A percentile compares a stretch with the other conserved stretches of the same genome.
These are phyloP conservation scores for Oryctes rhinoceros DNA, from an alignment of 1,140 invertebrate species.

Conservation along the genomic window DNA sequence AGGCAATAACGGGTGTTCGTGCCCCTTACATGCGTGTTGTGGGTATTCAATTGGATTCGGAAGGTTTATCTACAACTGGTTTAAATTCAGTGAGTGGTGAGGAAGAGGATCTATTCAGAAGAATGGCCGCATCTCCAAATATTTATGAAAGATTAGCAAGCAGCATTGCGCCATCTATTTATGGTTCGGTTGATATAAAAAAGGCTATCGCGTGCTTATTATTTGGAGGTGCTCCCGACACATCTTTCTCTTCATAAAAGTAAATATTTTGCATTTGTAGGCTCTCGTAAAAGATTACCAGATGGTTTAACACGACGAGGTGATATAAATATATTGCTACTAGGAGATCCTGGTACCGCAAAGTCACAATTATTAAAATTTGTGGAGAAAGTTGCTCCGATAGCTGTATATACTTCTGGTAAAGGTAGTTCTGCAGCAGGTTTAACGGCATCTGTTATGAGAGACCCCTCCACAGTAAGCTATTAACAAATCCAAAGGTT, in stretches of 20 bases:
- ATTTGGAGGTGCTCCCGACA: conserved; percentile 78
- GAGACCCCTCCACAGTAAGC: conserved; percentile 89
- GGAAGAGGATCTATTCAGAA: conserved; percentile 92
- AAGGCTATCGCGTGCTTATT: conserved; percentile 96
- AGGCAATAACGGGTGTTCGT: conserved; percentile 90
- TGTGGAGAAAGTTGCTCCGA: conserved; percentile 94
- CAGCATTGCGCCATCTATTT: conserved; percentile 98
- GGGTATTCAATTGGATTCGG: conserved; percentile 87
- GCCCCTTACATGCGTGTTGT: conserved; percentile 94
- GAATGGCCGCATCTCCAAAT: conserved; percentile 84
- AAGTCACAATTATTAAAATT: conserved; percentile 99
- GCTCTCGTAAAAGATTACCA: conserved; percentile 87
- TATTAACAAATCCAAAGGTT: background rate
- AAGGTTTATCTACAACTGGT: conserved; percentile 75
- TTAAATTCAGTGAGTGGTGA: conserved; percentile 71
- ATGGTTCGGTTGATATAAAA: conserved; percentile 94
- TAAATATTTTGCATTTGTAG: conserved; percentile 54
- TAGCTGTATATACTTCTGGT: conserved; percentile 97
- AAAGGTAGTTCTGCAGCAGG: conserved; percentile 99
- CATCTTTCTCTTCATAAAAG: background rate
- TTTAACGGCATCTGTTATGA: conserved; percentile 95
- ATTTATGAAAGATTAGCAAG: conserved; percentile 90
- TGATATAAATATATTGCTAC: conserved; percentile 94
- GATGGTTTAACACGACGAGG: conserved; percentile 95
- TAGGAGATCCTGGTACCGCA: conserved; percentile 99